phyloP scores from a whole-genome alignment of 2,888 invertebrate genomes.

The Brachynemurus nebulosus region DNA sequence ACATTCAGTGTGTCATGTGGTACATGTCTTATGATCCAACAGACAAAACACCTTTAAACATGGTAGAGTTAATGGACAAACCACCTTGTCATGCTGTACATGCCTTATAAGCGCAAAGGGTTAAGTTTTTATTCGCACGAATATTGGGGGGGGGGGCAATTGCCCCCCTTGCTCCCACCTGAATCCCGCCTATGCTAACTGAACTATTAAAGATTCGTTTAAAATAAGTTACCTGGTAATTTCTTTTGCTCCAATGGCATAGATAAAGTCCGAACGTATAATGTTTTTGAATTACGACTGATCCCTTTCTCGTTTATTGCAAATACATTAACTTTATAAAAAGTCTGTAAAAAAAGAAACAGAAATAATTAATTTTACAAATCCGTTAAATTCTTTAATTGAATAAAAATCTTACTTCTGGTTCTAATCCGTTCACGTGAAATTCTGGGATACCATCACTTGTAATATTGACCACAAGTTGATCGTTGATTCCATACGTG shows the following conservation, averaged over 20 bases:
- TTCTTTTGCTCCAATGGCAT: not conserved
- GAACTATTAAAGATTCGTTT: not conserved
- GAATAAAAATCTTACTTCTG: conserved; percentile 24
- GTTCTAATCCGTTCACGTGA: conserved; percentile 28
- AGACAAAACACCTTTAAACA: no score
- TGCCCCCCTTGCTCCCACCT: not conserved
- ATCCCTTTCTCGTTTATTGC: conserved; percentile 57
- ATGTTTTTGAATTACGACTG: conserved; percentile 30
- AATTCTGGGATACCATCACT: conserved; percentile 33
- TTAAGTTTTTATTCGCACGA: no score
- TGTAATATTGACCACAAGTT: conserved; percentile 30
- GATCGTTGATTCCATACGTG: conserved; percentile 22
- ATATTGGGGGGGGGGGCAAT: not conserved
- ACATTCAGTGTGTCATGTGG: no score
- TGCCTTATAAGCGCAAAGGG: no score
- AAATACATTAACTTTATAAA: conserved; percentile 36
- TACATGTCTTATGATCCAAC: no score
- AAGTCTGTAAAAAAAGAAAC: conserved; percentile 18
- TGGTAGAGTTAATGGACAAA: no score
- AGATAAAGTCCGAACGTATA: conserved; percentile 33
- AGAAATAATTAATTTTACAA: no score
- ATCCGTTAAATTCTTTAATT: no score
- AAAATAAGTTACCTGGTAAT: conserved; percentile 1
- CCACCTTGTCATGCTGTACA: no score
- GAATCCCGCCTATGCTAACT: not conserved